These are phyloP conservation scores for Eueides isabella DNA, from an alignment of 1,140 invertebrate species.

Conservation along the genomic window DNA sequence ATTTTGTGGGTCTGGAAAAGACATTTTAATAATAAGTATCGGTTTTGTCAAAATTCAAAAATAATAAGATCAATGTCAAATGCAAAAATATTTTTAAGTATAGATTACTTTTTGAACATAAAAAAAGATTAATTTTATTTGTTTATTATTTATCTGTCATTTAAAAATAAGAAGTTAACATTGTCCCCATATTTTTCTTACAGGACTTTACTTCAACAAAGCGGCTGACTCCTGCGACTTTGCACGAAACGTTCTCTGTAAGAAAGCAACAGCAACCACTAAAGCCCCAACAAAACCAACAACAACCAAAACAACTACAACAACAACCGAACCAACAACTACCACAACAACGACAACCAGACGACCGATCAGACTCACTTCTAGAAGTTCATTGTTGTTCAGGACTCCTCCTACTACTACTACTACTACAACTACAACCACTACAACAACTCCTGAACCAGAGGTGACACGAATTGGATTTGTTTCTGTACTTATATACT, in stretches of 20 bases:
- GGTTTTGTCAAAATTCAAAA: too few relatives aligned
- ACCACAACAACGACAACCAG: constrained; percentile 75
- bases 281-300: constrained; percentile 80
- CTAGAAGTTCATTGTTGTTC: constrained; percentile 62
- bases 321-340: constrained; percentile 76
- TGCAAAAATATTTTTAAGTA: too few relatives aligned
- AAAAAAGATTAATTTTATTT: too few relatives aligned
- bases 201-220: constrained; percentile 94
- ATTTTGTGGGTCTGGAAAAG: not conserved
- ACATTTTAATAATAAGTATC: too few relatives aligned
- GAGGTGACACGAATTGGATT: constrained; percentile 46
- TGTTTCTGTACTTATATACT: too few relatives aligned
- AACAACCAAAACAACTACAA: constrained; percentile 75
- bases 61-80: too few relatives aligned
- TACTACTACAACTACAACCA: constrained; percentile 30
- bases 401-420: constrained; percentile 79
- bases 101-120: too few relatives aligned
- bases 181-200: too few relatives aligned
- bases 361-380: constrained; percentile 69
- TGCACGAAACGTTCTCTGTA: constrained; percentile 92
- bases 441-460: constrained; percentile 53
- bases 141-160: too few relatives aligned
- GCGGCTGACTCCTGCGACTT: constrained; percentile 96
- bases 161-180: too few relatives aligned
- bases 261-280: constrained; percentile 78